phyloP scores from a whole-genome alignment of 1,140 invertebrate species.

The Harpegnathos saltator region DNA sequence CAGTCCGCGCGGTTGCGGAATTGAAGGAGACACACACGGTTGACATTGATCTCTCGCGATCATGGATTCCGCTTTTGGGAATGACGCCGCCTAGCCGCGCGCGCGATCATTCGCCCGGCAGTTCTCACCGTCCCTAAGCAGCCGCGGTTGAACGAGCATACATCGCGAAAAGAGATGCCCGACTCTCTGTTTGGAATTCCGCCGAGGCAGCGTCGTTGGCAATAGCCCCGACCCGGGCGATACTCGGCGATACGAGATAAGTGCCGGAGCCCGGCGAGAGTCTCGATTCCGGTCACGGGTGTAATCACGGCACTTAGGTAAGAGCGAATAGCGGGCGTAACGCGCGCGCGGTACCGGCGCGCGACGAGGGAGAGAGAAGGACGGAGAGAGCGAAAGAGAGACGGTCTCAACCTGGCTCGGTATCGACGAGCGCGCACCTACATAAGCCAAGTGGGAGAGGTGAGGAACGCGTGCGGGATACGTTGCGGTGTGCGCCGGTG shows the following conservation, averaged over 20 bases:
- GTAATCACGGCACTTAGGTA: constrained; percentile 61
- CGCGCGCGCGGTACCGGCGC: neutral
- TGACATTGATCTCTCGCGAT: too few species aligned
- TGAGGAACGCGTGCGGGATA: neutral
- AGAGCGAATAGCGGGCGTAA: constrained; percentile 27
- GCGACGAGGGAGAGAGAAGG: constrained; percentile 3
- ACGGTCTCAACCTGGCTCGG: neutral
- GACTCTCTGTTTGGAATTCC: constrained; percentile 49
- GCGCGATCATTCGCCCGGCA: neutral
- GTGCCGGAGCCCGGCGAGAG: constrained; percentile 10
- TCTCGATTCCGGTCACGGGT: constrained; percentile 55
- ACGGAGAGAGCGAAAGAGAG: too few species aligned
- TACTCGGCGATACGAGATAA: constrained; percentile 35
- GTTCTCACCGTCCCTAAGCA: neutral
- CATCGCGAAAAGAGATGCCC: constrained; percentile 38
- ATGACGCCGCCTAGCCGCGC: neutral
- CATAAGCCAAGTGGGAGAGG: neutral
- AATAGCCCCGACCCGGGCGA: constrained; percentile 19
- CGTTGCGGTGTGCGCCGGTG: constrained; percentile 18
- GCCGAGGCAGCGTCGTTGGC: neutral
- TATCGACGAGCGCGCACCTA: constrained; percentile 22
- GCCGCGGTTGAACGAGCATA: constrained; percentile 31
- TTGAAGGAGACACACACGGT: too few species aligned
- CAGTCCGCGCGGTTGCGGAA: too few species aligned
- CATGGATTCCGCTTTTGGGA: neutral